Base-by-base conservation (phyloP, 2,113 vertebrate species). In the Psilopsiagon aymara region DNA sequence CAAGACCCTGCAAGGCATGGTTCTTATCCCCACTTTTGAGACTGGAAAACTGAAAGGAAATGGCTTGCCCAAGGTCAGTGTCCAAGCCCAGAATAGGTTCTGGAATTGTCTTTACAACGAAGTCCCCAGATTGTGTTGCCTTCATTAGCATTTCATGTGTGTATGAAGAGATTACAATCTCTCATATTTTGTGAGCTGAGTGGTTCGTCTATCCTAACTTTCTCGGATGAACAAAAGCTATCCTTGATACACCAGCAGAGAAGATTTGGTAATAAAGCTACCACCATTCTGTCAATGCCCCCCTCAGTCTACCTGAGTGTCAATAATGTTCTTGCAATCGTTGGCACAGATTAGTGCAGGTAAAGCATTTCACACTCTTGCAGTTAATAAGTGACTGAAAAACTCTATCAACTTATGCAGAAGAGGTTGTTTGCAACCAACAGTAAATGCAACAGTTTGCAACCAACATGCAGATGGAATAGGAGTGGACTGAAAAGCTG, bases 341-440 rank as follows among this genome's bases (percentile, higher is more conserved):
- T 43, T 73, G 25, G 53, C 41, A 74, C 21, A 73, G 92, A 92
- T 87, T 59, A 95, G 46, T 8, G 70, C 74, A 91, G 70, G 86
- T 87, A 92, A 94, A 94, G 86, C 80, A 96, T 95, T 94, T 70
- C 18, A 31, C 57, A 74, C 74, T 92, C 67, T 35, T 94, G 49
- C 78, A 85, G 96, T 97, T 97, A 97, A 97, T 97, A 94, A 97
- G 86, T 97, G 81, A 97, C 96, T 51, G 44, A 91, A 84, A 87
- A 95, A 94, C 67, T 59, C 88, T 82, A 93, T 80, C 88, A 89
- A 94, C 66, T 97, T 96, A 96, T 89, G 96, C 94, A 94, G 81
- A 91, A 89, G 74, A 86, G 88, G 86, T 73, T 91, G 62, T 87
- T 93, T 87, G 81, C 81, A 94, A 69, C 44, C 41, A 79, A 75